Evolutionary conservation across 2,113 vertebrate genomes (phyloP).

Genomic region (Larimichthys crocea): DNA sequence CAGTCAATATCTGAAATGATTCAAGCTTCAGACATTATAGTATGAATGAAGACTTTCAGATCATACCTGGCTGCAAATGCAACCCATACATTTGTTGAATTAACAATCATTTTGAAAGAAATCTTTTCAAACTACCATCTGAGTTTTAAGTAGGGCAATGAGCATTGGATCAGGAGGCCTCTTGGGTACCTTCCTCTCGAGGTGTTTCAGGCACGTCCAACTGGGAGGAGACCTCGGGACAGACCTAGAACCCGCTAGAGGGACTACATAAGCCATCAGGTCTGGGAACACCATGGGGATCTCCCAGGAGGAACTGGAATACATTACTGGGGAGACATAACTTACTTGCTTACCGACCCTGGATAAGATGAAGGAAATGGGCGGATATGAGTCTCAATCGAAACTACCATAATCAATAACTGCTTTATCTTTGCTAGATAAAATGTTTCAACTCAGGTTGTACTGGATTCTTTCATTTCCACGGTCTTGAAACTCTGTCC

Average conservation of each 20-base stretch:
- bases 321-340: too few relatives aligned
- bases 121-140: neutral
- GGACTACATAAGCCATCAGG: too few relatives aligned
- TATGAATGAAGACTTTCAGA: neutral
- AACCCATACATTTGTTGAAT: neutral
- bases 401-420: neutral
- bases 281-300: neutral
- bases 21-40: neutral
- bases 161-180: too few relatives aligned
- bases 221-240: too few relatives aligned
- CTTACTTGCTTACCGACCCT: too few relatives aligned
- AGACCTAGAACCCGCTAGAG: too few relatives aligned
- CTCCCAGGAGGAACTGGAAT: too few relatives aligned
- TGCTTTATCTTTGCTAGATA: neutral
- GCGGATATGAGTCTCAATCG: slow-evolving; percentile 3
- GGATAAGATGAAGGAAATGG: too few relatives aligned
- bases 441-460: neutral
- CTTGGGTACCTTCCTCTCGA: too few relatives aligned
- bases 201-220: too few relatives aligned
- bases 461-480: neutral
- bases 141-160: neutral
- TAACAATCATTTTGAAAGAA: neutral
- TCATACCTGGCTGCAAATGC: neutral
- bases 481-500: too few relatives aligned
- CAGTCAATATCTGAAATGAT: neutral